Percentiles rank a stretch among this genome's conserved stretches.
phyloP scores from a whole-genome alignment of 2,888 invertebrate species.

The Rhimphoctona megacephalus region DNA sequence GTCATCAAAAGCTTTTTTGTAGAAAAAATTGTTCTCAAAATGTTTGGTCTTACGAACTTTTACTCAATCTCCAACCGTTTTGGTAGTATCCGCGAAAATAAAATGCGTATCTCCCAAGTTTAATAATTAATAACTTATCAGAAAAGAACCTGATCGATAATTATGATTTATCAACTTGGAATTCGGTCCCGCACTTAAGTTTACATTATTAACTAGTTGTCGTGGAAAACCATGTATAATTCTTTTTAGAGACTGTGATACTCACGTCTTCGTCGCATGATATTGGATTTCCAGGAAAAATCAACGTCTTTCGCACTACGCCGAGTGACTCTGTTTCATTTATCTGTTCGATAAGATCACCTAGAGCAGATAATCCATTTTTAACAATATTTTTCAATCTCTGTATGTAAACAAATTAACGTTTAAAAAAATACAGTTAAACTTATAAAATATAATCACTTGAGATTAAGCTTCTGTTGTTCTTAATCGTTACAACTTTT shows the following conservation, averaged over 20 bases:
- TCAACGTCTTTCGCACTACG: not conserved
- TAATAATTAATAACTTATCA: not conserved
- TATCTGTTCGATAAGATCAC: not conserved
- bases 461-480: not conserved
- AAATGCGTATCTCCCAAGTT: too few species aligned
- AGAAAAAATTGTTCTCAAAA: too few species aligned
- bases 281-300: not conserved
- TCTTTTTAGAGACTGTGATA: not conserved
- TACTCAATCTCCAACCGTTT: too few species aligned
- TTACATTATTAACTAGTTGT: not conserved
- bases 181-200: not conserved
- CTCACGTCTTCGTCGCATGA: not conserved
- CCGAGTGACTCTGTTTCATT: not conserved
- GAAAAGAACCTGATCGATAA: not conserved
- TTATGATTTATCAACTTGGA: not conserved
- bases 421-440: not conserved
- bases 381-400: not conserved
- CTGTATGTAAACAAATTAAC: not conserved
- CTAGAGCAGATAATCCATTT: not conserved
- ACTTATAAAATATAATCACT: not conserved
- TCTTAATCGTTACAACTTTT: not conserved
- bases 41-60: too few species aligned
- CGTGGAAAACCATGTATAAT: not conserved
- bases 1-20: too few species aligned
- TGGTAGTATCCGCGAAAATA: too few species aligned